Conservation (phyloP, 2,888 invertebrate genomes). For the Erebia ligea region DNA sequence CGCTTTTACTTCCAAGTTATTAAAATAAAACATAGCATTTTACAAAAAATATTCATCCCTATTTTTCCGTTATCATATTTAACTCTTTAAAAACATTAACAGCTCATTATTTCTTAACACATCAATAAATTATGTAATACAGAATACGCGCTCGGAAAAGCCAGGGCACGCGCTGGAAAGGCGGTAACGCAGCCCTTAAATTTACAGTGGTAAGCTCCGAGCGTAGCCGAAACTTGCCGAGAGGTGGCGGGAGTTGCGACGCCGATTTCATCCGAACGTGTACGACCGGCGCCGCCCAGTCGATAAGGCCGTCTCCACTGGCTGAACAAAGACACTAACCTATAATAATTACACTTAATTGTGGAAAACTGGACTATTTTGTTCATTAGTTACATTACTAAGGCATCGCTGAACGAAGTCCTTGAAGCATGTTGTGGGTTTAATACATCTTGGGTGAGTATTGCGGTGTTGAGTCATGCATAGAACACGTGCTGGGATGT, state of each 20-base stretch:
- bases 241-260: conserved; percentile 57
- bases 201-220: conserved; percentile 69
- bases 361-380: conserved; percentile 39
- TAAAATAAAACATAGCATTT: not conserved
- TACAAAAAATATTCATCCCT: not conserved
- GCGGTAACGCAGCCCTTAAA: conserved; percentile 78
- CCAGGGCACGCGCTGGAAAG: conserved; percentile 43
- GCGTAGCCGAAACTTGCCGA: conserved; percentile 59
- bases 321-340: conserved; percentile 81
- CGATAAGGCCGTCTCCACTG: conserved; percentile 81
- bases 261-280: conserved; percentile 63
- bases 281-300: conserved; percentile 81
- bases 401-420: conserved; percentile 3
- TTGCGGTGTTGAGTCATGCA: conserved; percentile 23
- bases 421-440: conserved; percentile 13
- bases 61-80: not conserved
- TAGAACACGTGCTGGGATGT: conserved; percentile 37
- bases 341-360: conserved; percentile 74
- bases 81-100: not conserved
- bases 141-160: conserved; percentile 15
- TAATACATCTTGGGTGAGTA: conserved; percentile 23
- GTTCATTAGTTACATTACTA: conserved; percentile 29
- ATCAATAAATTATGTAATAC: conserved; percentile 1
- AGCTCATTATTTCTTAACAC: not conserved
- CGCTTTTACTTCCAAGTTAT: not conserved